phyloP scores from a whole-genome alignment of 2,888 invertebrate species.

The Latrodectus hesperus region DNA sequence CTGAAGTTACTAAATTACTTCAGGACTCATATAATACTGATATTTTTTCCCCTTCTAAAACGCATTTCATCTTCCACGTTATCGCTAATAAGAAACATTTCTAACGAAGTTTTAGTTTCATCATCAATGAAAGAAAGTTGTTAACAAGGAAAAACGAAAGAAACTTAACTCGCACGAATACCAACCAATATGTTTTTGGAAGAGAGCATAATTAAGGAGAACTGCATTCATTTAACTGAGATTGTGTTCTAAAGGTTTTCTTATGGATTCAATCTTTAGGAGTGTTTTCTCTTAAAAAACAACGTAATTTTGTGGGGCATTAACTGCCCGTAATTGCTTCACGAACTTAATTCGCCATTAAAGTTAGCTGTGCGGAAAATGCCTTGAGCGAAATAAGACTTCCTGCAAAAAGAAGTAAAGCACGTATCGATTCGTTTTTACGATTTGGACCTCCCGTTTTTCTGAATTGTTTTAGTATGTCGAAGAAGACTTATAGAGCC shows the following conservation, averaged over 20 bases:
- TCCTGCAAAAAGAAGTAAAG: not conserved
- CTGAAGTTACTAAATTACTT: no score
- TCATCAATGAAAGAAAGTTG: no score
- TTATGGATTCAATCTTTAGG: not conserved
- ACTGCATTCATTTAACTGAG: not conserved
- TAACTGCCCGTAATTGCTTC: conserved; percentile 41
- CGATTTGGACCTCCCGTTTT: not conserved
- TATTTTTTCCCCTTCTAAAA: no score
- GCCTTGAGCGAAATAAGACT: not conserved
- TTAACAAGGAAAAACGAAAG: no score
- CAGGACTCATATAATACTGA: no score
- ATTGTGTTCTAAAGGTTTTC: not conserved
- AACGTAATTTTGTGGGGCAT: conserved; percentile 19
- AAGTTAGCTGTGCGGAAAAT: conserved; percentile 36
- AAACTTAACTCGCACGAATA: no score
- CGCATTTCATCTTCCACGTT: no score
- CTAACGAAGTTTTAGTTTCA: no score
- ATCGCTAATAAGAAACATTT: no score
- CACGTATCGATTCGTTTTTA: not conserved
- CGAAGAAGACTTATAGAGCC: not conserved
- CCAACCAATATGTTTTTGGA: not conserved
- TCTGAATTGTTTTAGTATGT: not conserved
- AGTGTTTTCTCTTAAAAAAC: not conserved
- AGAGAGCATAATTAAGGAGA: not conserved
- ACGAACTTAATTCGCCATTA: conserved; percentile 58